These are phyloP conservation scores for Aegypius monachus DNA, from an alignment of 2,113 vertebrate genomes.

Conservation along the genomic window DNA sequence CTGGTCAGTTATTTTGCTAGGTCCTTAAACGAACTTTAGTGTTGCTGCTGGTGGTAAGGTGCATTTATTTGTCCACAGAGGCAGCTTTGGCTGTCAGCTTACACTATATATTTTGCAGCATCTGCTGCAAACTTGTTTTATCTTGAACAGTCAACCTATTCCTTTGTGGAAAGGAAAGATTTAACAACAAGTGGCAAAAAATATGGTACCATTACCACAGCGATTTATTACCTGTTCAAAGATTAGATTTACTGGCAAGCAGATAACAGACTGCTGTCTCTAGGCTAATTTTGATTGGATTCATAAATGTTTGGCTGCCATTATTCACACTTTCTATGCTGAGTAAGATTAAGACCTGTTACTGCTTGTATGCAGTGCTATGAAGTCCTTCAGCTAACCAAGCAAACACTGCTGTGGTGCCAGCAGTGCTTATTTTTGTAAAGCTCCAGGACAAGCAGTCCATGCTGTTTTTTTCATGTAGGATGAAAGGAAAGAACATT, in stretches of 20 bases:
- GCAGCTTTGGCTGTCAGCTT: neutral
- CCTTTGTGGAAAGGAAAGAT: neutral
- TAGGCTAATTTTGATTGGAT: conserved; percentile 19
- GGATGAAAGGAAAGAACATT: neutral
- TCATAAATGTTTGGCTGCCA: neutral
- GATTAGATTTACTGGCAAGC: neutral
- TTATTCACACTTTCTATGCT: neutral
- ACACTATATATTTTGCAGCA: neutral
- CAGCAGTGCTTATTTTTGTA: neutral
- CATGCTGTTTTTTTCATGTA: neutral
- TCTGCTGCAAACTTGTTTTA: neutral
- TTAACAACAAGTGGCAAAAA: neutral
- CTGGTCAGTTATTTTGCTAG: neutral
- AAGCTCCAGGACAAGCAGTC: neutral
- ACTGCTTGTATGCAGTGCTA: neutral
- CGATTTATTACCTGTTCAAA: neutral
- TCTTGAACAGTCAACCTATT: neutral
- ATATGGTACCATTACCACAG: neutral
- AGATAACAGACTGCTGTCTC: neutral
- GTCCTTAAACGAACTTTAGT: neutral
- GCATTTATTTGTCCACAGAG: neutral
- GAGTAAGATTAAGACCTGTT: neutral
- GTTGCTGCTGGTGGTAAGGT: neutral
- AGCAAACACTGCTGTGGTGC: neutral
- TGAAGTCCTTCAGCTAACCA: neutral